phyloP scores from a whole-genome alignment of 2,797 vertebrate genomes.

The Channallabes apus region DNA sequence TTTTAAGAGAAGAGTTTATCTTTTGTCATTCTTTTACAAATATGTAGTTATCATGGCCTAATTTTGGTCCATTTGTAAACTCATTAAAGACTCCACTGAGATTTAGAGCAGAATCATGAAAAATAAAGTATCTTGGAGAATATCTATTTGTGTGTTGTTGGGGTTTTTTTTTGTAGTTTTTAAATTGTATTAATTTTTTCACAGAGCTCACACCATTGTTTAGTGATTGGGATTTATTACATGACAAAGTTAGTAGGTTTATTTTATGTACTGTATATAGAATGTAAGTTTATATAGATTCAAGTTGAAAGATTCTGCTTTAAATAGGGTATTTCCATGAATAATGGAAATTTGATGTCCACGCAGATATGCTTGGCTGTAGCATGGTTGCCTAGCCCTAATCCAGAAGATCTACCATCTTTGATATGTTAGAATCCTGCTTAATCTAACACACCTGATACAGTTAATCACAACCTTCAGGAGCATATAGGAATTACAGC shows the following conservation, averaged over 20 bases:
- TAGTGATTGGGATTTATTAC: neutral
- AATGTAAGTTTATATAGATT: neutral
- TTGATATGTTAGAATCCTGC: neutral
- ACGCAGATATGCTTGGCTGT: neutral
- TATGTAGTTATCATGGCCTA: neutral
- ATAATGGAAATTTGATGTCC: slow-evolving; percentile 13
- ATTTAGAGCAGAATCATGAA: neutral
- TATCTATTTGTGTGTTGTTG: neutral
- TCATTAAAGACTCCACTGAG: neutral
- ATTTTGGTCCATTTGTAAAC: neutral
- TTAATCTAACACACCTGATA: slow-evolving; percentile 30
- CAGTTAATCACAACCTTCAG: slow-evolving; percentile 25
- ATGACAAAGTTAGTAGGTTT: neutral
- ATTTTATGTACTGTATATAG: neutral
- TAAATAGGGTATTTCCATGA: neutral
- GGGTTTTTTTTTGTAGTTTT: neutral
- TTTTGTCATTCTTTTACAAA: neutral
- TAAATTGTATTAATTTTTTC: neutral
- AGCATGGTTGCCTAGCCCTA: neutral
- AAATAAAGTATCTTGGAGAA: neutral
- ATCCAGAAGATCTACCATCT: slow-evolving; percentile 2
- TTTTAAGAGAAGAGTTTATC: neutral
- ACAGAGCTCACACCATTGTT: neutral
- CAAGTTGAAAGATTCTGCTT: neutral
- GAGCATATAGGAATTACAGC: slow-evolving; percentile 7